These are phyloP conservation scores for Elephantulus edwardii DNA, from an alignment of 2,113 vertebrate species.

Conservation along the genomic window DNA sequence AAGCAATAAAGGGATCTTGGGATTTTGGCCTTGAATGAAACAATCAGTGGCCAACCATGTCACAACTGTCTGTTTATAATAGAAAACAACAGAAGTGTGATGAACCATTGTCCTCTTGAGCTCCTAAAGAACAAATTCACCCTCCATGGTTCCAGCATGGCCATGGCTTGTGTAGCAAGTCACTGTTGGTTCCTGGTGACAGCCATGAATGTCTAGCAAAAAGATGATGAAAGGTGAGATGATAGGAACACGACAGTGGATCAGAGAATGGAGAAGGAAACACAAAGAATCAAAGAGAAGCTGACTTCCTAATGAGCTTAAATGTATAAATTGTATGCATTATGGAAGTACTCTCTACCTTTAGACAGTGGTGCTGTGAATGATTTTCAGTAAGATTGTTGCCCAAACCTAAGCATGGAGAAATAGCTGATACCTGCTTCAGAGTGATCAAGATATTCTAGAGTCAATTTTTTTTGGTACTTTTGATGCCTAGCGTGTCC, in stretches of 20 bases:
- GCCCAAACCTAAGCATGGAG: slow-evolving; percentile 14
- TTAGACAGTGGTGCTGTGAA: slow-evolving; percentile 34
- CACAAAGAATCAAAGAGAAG: slow-evolving; percentile 26
- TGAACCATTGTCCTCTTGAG: slow-evolving; percentile 46
- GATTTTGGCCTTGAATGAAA: slow-evolving; percentile 56
- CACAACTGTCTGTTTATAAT: slow-evolving; percentile 68
- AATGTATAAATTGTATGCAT: slow-evolving; percentile 32
- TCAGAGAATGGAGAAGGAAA: slow-evolving; percentile 27
- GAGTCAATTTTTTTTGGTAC: slow-evolving; percentile 44
- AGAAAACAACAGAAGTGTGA: slow-evolving; percentile 61
- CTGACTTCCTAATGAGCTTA: slow-evolving; percentile 49
- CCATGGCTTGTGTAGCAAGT: slow-evolving; percentile 54
- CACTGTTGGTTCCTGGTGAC: slow-evolving; percentile 56
- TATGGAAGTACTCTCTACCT: slow-evolving; percentile 27
- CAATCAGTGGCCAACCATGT: slow-evolving; percentile 41
- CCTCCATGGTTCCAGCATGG: slow-evolving; percentile 52
- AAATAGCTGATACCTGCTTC: slow-evolving; percentile 53
- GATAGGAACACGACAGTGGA: slow-evolving; percentile 57
- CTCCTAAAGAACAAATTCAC: slow-evolving; percentile 34
- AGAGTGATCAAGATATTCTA: slow-evolving; percentile 34
- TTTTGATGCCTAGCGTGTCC: slow-evolving; percentile 48
- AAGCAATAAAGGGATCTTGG: slow-evolving; percentile 35
- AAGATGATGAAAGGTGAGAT: slow-evolving; percentile 58
- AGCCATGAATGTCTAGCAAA: slow-evolving; percentile 53
- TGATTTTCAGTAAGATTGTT: slow-evolving; percentile 60